Base-by-base conservation (phyloP, 2,797 vertebrate genomes). In the Lemur catta region DNA sequence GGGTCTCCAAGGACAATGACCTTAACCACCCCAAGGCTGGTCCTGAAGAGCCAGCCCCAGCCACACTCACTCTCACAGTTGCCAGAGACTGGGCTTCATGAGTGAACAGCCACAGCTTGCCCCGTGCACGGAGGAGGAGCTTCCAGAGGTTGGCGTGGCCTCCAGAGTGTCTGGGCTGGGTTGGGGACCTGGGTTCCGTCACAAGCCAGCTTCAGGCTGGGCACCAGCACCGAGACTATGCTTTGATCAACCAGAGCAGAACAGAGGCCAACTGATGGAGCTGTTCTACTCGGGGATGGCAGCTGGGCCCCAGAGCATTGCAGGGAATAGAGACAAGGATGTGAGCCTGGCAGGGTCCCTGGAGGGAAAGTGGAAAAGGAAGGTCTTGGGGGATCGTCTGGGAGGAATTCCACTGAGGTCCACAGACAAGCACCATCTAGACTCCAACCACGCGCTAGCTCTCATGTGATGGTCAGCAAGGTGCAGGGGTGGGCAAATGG, bases 401-500 rank as follows among this genome's bases (percentile, higher is more conserved):
- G n/a, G 57, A 55, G 38, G 2, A 33, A 17, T 52, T 74, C 57
- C 9, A 0, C 11, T 69, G 15, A 28, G 20, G 0, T 2, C 52
- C 30, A 22, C 7, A 67, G 76, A 48, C 2, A 6, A 33, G 28
- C 6, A 1, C 0, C 0, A 8, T 2, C 33, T 72, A 30, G 15
- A 2, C 65, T 15, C 4, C 1, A 2, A 28, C 30, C 57, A 30
- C 9, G 2, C 1, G 1, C 55, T 2, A 11, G 71, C 22, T 8
- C 4, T 8, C 28, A 11, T 2, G 3, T 15, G 75, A 46, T 10
- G 24, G 41, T 1, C 48, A 84, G 43, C 48, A 1, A 63, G 4
- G 20, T 22, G 30, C n/a, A 26, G n/a, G 43, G 2, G 46, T n/a
- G 2, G 43, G 33, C 38, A 22, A 9, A 22, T 0, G 0, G 0